Percentiles rank a stretch among this genome's conserved stretches.
These are phyloP conservation scores for Acanthornis magna DNA, from an alignment of 2,797 vertebrate species.

Conservation along the genomic window DNA sequence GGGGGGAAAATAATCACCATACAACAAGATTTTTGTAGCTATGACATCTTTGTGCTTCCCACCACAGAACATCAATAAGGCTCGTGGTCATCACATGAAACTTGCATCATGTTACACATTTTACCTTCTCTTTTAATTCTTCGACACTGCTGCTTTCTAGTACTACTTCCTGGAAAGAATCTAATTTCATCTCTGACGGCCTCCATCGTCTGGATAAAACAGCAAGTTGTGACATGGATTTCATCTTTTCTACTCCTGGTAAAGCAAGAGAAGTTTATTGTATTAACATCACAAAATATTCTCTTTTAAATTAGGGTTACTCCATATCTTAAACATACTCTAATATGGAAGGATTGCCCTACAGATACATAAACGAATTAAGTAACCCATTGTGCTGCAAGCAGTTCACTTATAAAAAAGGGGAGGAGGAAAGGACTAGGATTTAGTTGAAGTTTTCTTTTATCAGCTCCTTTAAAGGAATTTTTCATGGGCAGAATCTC, in stretches of 20 bases:
- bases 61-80: not conserved
- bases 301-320: not conserved
- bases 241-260: conserved; percentile 94
- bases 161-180: conserved; percentile 93
- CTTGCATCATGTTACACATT: not conserved
- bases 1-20: too few species aligned
- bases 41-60: not conserved
- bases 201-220: conserved; percentile 91
- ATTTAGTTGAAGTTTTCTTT: not conserved
- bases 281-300: not conserved
- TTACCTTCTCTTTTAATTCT: conserved; percentile 93
- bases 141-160: conserved; percentile 96
- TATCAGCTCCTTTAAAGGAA: not conserved
- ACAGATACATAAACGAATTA: not conserved
- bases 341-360: not conserved
- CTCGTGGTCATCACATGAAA: not conserved
- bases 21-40: not conserved
- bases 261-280: not conserved
- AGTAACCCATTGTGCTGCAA: not conserved
- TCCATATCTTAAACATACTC: not conserved
- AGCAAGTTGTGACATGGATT: conserved; percentile 97
- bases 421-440: not conserved
- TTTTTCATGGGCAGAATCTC: not conserved
- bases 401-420: not conserved
- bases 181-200: conserved; percentile 90